Evolutionary conservation across 2,888 invertebrate genomes (phyloP), one percentile per base, ranked within the genome.

Genomic region (Thecocarcelia acutangulata): DNA sequence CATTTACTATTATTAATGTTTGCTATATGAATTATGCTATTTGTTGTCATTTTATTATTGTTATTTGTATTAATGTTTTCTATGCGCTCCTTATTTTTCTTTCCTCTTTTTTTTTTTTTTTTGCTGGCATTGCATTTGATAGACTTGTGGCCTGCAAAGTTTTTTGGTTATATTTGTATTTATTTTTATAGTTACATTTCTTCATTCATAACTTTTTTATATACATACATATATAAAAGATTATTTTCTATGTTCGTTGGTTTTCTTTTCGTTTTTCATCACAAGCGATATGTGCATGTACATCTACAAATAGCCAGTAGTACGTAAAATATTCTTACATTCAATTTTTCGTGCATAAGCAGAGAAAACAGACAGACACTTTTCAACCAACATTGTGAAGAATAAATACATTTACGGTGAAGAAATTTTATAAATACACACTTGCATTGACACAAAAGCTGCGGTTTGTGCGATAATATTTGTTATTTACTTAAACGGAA

Each of bases 401-500:
- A 50, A 56, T 37, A 72, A 72, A 50, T 46, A 56, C 69, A 58
- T 33, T 11, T 69, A 37, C 21, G 56, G 37, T 33, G 21, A 64
- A 56, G 61, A 72, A 58, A 61, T 54, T 44, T 61, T 61, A 50
- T 59, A 69, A 17, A 66, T 3, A 64, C 24, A 64, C 13, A 64
- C 28, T 12, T 40, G 17, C 21, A 61, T 42, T 48, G 42, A 58
- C 40, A 76, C 70, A 64, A 42, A 79, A 75, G 68, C 75, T 83
- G 83, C 69, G 83, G 86, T 85, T 82, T 85, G 84, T 85, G 87
- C 89, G 88, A 89, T 89, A 89, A 89, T 88, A 89, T 89, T 89
- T 89, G 88, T 89, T 89, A 87, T 89, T 89, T 89, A 87, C 88
- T 88, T 86, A 85, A 85, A 84, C 89, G 89, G 89, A 88, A 89